Evolutionary conservation across 1,140 invertebrate genomes (phyloP).

Genomic region (Diachasmimorpha longicaudata): DNA sequence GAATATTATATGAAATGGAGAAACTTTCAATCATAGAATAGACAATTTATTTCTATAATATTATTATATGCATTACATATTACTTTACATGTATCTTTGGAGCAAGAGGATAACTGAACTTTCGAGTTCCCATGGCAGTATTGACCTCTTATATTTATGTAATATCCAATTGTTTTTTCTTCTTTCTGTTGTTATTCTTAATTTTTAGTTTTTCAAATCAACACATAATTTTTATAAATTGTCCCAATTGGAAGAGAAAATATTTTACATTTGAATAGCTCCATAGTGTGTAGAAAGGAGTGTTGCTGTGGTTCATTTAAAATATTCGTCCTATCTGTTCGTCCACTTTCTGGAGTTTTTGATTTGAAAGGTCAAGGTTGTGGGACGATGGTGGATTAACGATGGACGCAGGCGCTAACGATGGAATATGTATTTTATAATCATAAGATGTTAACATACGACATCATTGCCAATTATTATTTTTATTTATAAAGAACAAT

Average conservation of each 20-base stretch:
- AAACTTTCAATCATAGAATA: too few species aligned
- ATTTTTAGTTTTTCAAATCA: too few species aligned
- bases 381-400: slow-evolving; percentile 33
- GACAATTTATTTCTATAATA: too few species aligned
- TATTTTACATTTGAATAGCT: too few species aligned
- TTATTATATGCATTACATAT: too few species aligned
- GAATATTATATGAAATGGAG: too few species aligned
- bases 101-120: background rate
- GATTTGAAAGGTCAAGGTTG: slow-evolving; percentile 40
- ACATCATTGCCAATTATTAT: too few species aligned
- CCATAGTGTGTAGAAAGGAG: too few species aligned
- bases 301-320: background rate
- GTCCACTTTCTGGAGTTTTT: slow-evolving; percentile 13
- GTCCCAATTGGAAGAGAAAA: too few species aligned
- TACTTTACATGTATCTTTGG: background rate
- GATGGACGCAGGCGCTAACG: slow-evolving; percentile 29
- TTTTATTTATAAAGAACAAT: too few species aligned
- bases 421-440: background rate
- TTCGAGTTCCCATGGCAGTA: slow-evolving; percentile 58
- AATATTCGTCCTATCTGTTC: background rate
- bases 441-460: background rate
- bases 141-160: slow-evolving; percentile 61
- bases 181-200: slow-evolving; percentile 24
- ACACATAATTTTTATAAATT: too few species aligned
- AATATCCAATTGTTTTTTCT: slow-evolving; percentile 32